Evolutionary conservation across 2,797 vertebrate species (phyloP), one percentile per base, ranked within the genome.

Genomic region (Heliangelus exortis): DNA sequence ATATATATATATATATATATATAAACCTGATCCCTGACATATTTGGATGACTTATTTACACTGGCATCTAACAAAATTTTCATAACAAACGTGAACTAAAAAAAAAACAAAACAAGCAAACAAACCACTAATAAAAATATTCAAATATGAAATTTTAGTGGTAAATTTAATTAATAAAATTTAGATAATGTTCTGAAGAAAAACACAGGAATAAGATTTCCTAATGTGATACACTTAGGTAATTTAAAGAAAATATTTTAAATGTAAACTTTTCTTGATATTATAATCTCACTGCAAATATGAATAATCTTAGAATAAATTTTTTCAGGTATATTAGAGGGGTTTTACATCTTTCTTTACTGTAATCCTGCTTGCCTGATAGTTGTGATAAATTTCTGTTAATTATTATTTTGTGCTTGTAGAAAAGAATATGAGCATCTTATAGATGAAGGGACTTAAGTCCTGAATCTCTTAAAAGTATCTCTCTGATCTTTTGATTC

Each of bases 241-340:
- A 13, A 41, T 31, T 61, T 39, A 47, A 77, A 80, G 2, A 43
- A 26, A 43, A 26, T 47, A 19, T 29, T 62, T 59, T 78, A 68
- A 1, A 18, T 23, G 6, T 8, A 71, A 76, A 53, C 1, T 7
- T 29, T 51, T 5, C 2, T 41, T 54, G 7, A 22, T 59, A 2
- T 22, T 67, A 55, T 65, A 28, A 43, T 61, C 26, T 53, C 68
- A 23, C 12, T n/a, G 10, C 7, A 83, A 79, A 68, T 68, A 48
- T 48, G 9, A 68, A 63, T 39, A 58, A 33, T 26, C 10, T 55
- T 63, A 54, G 25, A 82, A 67, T 25, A 81, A 67, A 61, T 61
- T 53, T 26, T 3, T n/a, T 25, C 7, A 10, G 31, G 4, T 22
- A 15, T 76, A 15, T 73, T 6, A 50, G n/a, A 9, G 31, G 22